Evolutionary conservation across 92 coral and sea anemone genomes (phyloP), one percentile per base, ranked within the genome.

Genomic region (Epizoanthus fatuus): DNA sequence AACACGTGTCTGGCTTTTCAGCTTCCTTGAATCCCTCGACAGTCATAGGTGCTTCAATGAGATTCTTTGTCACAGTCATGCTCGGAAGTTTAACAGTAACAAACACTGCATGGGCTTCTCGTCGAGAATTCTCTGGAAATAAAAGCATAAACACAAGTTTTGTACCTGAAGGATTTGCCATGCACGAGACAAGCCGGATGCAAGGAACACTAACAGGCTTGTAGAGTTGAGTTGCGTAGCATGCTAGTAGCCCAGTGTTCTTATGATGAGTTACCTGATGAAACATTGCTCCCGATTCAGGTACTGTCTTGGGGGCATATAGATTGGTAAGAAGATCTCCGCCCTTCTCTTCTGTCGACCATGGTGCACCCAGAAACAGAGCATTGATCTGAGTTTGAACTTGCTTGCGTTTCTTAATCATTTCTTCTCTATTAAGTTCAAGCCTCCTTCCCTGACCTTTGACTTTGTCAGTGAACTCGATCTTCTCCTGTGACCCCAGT

Each of bases 241-340:
- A 86, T 22, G 94, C 90, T 45, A 94, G 90, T 13, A 90, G 39
- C 22, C 91, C 91, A 53, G 84, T 80, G 7, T 67, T 81, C 15
- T 44, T 64, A 75, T 92, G 44, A 53, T 88, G 75, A 0, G 96
- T 87, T 4, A 92, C 74, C 44, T 75, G 74, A 72, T 94, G 98
- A 45, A 94, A 94, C 51, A 89, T 78, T 22, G 94, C 89, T 53
- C 98, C 98, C 65, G 91, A 81, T 17, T 92, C 91, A 12, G 96
- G 98, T 9, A 94, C 94, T 87, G 65, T 86, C 69, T 92, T 90
- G 55, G 95, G 94, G 16, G 91, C 87, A 79, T 87, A 90, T 58
- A 92, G 74, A 80, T 90, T 40, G 5, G 80, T 87, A 16, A 92
- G 72, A 54, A 84, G 75, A 37, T 94, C 72, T 5, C 69, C 87